Percentiles rank a stretch among this genome's conserved stretches.
Evolutionary conservation across 2,113 vertebrate species (phyloP).

Genomic region (Larimichthys polyactis): DNA sequence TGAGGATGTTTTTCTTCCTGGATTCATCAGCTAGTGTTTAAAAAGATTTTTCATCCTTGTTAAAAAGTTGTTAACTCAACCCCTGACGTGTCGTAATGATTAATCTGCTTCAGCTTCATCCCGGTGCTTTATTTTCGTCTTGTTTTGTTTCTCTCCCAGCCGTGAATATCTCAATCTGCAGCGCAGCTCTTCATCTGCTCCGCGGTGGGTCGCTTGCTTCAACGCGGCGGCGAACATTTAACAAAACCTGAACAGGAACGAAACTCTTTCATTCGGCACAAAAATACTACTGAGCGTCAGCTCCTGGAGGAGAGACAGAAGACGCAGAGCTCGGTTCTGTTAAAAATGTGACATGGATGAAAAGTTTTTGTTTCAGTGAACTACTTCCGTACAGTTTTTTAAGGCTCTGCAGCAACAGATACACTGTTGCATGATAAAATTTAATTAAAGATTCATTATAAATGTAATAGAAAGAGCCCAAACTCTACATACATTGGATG

Average conservation of each 20-base stretch:
- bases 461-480: background rate
- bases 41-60: background rate
- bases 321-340: too few species aligned
- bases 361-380: slow-evolving; percentile 42
- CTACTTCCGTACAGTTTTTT: slow-evolving; percentile 5
- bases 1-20: background rate
- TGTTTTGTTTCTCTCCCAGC: background rate
- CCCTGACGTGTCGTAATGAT: background rate
- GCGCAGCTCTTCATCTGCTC: background rate
- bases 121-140: background rate
- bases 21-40: background rate
- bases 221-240: background rate
- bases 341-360: slow-evolving; percentile 28
- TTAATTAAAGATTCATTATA: background rate
- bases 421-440: background rate
- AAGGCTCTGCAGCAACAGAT: slow-evolving; percentile 11
- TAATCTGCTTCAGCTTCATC: slow-evolving; percentile 30
- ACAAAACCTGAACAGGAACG: slow-evolving; percentile 14
- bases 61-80: slow-evolving; percentile 3
- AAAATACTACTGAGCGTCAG: slow-evolving; percentile 38
- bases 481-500: background rate
- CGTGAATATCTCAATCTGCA: slow-evolving; percentile 24
- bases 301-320: slow-evolving; percentile 9
- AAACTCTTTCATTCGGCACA: slow-evolving; percentile 34
- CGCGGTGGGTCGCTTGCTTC: background rate